Percentiles rank a stretch among this genome's conserved stretches.
These are phyloP conservation scores for Amblyornis subalaris DNA, from an alignment of 2,113 vertebrate species.

Conservation along the genomic window DNA sequence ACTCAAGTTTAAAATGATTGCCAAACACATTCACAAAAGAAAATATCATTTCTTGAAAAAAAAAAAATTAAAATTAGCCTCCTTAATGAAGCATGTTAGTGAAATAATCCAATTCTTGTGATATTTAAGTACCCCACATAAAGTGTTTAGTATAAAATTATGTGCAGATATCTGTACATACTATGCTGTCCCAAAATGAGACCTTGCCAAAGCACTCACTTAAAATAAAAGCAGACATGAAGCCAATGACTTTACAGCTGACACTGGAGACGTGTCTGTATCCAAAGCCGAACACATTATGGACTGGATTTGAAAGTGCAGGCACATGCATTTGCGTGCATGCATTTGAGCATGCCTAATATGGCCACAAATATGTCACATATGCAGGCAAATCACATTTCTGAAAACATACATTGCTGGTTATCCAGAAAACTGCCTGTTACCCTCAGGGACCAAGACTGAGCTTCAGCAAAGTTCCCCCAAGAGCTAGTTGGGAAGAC, in stretches of 20 bases:
- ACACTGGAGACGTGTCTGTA: background rate
- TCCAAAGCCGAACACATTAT: background rate
- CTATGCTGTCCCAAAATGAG: background rate
- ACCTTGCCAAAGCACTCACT: background rate
- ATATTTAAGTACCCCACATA: background rate
- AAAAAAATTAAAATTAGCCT: background rate
- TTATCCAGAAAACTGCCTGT: background rate
- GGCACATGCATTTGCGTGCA: background rate
- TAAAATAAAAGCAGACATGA: background rate
- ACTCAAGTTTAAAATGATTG: background rate
- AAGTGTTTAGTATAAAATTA: background rate
- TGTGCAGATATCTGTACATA: background rate
- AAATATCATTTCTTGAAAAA: background rate
- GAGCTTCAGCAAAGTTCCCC: background rate
- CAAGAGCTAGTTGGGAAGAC: background rate
- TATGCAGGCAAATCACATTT: background rate
- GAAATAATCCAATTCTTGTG: background rate
- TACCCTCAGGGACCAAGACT: background rate
- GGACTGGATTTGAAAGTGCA: background rate
- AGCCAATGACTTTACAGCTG: background rate
- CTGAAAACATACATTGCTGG: background rate
- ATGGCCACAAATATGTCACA: conserved; percentile 29
- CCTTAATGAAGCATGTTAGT: background rate
- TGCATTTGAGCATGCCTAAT: background rate
- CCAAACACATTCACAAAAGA: background rate